phyloP scores from a whole-genome alignment of 2,888 invertebrate genomes.

The Slavum lentiscoides region DNA sequence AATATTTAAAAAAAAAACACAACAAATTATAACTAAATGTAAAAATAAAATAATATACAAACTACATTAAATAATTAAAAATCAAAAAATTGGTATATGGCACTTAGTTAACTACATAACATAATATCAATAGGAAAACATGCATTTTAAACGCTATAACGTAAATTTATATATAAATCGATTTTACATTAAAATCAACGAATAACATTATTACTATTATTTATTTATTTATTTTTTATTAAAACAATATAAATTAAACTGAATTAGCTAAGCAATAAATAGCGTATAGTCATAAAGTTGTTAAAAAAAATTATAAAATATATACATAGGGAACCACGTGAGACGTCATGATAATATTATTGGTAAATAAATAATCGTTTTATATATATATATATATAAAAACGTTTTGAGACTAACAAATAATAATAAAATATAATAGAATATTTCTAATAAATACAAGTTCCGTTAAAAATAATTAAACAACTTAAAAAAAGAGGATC shows the following conservation, averaged over 20 bases:
- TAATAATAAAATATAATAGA: neutral
- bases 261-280: conserved; percentile 26
- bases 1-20: conserved; percentile 18
- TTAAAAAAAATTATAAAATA: neutral
- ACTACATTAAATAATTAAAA: conserved; percentile 32
- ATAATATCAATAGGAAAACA: conserved; percentile 37
- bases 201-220: neutral
- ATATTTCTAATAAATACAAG: neutral
- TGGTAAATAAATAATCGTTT: conserved; percentile 37
- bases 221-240: neutral
- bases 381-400: neutral
- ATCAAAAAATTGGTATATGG: conserved; percentile 35
- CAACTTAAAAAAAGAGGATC: conserved; percentile 31
- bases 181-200: neutral
- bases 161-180: too few species aligned
- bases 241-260: conserved; percentile 9
- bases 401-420: neutral
- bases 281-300: neutral
- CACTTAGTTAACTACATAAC: conserved; percentile 39
- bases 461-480: conserved; percentile 3
- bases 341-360: neutral
- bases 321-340: conserved; percentile 2
- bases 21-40: conserved; percentile 2
- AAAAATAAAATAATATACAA: neutral
- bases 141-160: conserved; percentile 7